Conservation (phyloP, 2,113 vertebrate species). For the Scartelaos histophorus region DNA sequence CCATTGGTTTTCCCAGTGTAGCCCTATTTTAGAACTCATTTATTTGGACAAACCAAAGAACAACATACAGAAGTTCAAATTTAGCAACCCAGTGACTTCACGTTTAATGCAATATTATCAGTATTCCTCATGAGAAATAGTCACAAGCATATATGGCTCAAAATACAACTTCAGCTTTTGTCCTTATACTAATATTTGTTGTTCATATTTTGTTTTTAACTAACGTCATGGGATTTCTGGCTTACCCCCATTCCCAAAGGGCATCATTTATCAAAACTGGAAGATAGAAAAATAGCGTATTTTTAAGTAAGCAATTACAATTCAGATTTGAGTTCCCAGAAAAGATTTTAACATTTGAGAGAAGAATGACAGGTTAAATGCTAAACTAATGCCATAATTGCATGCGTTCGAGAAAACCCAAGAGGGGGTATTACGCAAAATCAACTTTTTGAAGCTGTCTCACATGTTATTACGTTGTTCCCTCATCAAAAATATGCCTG, state of each 20-base stretch:
- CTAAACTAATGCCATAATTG: too few species aligned
- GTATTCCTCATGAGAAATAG: slow-evolving; percentile 8
- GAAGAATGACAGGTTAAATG: too few species aligned
- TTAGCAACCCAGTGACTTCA: neutral
- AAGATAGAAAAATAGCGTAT: neutral
- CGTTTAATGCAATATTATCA: slow-evolving; percentile 7
- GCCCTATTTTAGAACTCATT: neutral
- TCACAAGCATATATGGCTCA: slow-evolving; percentile 12
- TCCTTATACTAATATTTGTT: slow-evolving; percentile 9
- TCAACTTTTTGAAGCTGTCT: too few species aligned
- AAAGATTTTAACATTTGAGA: too few species aligned
- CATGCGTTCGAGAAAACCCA: too few species aligned
- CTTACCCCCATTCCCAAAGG: neutral
- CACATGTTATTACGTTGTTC: too few species aligned
- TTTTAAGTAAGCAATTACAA: neutral
- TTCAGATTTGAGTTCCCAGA: neutral
- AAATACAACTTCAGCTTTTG: slow-evolving; percentile 10
- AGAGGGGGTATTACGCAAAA: too few species aligned
- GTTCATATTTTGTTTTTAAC: neutral
- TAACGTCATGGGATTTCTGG: neutral
- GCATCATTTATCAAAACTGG: neutral
- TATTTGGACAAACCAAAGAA: neutral
- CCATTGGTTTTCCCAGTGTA: neutral
- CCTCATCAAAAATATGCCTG: too few species aligned
- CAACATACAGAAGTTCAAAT: neutral